Evolutionary conservation across 2,888 invertebrate species (phyloP).

Genomic region (Charanyca ferruginea): DNA sequence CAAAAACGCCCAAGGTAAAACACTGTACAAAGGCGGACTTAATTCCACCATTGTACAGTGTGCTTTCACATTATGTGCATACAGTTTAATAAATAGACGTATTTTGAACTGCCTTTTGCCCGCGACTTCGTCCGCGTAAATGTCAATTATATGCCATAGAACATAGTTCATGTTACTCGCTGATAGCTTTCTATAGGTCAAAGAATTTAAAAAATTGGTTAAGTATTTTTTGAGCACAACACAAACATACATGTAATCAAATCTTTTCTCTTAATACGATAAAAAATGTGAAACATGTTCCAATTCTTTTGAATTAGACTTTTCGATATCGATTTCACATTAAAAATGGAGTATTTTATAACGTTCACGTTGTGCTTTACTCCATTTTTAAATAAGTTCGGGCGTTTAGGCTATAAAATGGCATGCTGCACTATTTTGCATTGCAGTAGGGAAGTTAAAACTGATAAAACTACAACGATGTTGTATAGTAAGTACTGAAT

Average conservation of each 20-base stretch:
- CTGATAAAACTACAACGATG: slow-evolving; percentile 29
- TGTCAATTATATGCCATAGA: too few species aligned
- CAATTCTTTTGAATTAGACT: slow-evolving; percentile 39
- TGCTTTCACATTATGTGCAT: too few species aligned
- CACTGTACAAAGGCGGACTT: too few species aligned
- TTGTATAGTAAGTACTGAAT: neutral
- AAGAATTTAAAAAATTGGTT: too few species aligned
- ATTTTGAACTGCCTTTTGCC: too few species aligned
- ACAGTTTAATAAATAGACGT: too few species aligned
- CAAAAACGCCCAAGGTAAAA: too few species aligned
- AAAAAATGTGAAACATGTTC: slow-evolving; percentile 32
- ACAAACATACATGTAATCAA: slow-evolving; percentile 2
- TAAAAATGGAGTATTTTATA: slow-evolving; percentile 41
- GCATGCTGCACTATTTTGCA: slow-evolving; percentile 43
- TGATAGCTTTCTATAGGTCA: too few species aligned
- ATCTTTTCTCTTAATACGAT: slow-evolving; percentile 8
- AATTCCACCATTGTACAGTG: too few species aligned
- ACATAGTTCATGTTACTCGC: too few species aligned
- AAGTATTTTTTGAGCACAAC: too few species aligned
- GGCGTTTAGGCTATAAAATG: slow-evolving; percentile 39
- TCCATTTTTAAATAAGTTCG: slow-evolving; percentile 45
- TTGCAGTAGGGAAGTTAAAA: slow-evolving; percentile 31
- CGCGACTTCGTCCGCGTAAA: too few species aligned
- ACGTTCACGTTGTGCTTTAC: slow-evolving; percentile 21
- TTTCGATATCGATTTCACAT: slow-evolving; percentile 30